Percentiles rank a stretch among this genome's conserved stretches.
Conservation (phyloP, 2,797 vertebrate genomes). For the Helostoma temminkii region DNA sequence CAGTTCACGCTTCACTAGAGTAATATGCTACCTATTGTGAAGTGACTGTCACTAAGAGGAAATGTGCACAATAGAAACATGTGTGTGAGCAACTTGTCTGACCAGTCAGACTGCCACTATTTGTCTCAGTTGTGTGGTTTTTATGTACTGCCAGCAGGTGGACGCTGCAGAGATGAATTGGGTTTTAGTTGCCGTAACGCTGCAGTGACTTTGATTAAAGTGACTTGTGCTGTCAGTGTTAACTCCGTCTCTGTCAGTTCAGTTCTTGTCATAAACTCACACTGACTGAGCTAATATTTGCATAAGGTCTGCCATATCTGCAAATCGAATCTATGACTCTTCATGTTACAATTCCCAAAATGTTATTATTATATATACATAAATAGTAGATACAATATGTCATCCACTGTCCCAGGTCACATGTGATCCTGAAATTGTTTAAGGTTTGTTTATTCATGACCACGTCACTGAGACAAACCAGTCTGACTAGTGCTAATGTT, state of each 20-base stretch:
- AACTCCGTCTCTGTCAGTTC: neutral
- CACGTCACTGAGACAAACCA: conserved; percentile 53
- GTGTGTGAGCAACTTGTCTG: conserved; percentile 45
- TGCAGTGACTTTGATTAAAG: neutral
- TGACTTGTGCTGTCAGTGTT: neutral
- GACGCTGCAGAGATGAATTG: neutral
- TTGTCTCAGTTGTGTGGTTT: conserved; percentile 7
- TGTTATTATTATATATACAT: neutral
- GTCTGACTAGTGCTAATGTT: conserved; percentile 56
- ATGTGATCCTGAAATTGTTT: conserved; percentile 9
- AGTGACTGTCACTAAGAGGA: conserved; percentile 42
- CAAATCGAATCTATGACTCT: neutral
- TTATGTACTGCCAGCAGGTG: neutral
- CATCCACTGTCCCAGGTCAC: neutral
- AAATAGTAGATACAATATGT: neutral
- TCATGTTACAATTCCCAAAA: neutral
- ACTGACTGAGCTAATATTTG: conserved; percentile 9
- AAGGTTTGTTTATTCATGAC: conserved; percentile 50
- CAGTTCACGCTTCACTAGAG: neutral
- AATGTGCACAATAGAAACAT: conserved; percentile 49
- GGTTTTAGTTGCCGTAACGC: conserved; percentile 18
- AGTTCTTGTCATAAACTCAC: neutral
- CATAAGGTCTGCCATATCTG: conserved; percentile 10
- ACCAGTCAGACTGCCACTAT: conserved; percentile 40
- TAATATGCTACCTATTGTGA: neutral